A percentile compares a stretch with the other conserved stretches of the same genome.
These are phyloP conservation scores for Paradisaea rubra DNA, from an alignment of 2,113 vertebrate genomes.

Conservation along the genomic window DNA sequence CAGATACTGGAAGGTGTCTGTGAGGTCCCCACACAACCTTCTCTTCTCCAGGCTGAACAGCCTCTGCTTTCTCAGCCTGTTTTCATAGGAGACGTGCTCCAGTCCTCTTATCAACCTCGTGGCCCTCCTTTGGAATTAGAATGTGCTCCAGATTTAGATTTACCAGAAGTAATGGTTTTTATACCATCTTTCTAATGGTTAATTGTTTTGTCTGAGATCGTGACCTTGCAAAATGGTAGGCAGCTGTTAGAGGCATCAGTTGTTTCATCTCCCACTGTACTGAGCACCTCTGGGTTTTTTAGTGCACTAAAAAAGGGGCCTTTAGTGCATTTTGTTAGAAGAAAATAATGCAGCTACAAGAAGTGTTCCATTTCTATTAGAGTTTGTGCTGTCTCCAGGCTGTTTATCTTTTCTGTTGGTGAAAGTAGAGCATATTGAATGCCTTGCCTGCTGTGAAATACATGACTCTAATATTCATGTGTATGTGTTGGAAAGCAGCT, in stretches of 20 bases:
- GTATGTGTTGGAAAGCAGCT: constrained; percentile 19
- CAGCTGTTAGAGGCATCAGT: background rate
- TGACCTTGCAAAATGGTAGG: background rate
- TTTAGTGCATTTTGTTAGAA: background rate
- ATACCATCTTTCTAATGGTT: background rate
- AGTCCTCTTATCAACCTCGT: background rate
- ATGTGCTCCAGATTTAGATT: background rate
- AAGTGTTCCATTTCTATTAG: background rate
- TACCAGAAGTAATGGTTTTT: background rate
- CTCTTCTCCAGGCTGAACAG: background rate
- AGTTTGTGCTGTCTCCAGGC: background rate
- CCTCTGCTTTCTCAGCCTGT: background rate
- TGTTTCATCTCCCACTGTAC: background rate
- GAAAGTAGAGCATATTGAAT: background rate
- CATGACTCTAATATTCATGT: background rate
- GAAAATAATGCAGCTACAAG: background rate
- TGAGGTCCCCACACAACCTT: background rate
- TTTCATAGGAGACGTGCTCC: background rate
- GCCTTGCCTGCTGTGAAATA: background rate
- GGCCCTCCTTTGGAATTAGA: background rate
- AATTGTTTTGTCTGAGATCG: background rate
- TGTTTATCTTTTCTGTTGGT: background rate
- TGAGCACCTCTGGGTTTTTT: background rate
- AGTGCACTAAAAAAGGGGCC: background rate
- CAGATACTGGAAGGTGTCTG: too few species aligned